Evolutionary conservation across 2,888 invertebrate genomes (phyloP), one percentile per base, ranked within the genome.

Genomic region (Drosophila affinis): DNA sequence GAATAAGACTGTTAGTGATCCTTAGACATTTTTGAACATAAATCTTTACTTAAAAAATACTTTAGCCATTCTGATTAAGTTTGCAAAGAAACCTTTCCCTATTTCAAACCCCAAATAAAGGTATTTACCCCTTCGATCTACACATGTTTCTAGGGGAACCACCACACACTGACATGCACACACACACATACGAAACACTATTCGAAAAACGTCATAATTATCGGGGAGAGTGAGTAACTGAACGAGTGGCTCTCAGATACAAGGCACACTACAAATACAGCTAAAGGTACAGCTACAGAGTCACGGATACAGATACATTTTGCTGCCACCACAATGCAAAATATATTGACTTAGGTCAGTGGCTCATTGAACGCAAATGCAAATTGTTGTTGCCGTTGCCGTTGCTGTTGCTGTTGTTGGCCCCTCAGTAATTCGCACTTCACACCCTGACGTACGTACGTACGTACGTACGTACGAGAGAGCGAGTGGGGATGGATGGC

Each of bases 311-410:
- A 24, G 51, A 60, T 54, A 79, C 76, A 72, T 65, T 60, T 57
- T 55, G 57, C 65, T 68, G 68, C 60, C 51, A 61, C 83, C 86
- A 80, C 88, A 88, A 86, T 88, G 87, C 88, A 88, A 88, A 89
- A 77, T 80, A 74, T 84, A 83, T 90, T 90, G 90, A 71, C 91
- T 81, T 84, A 90, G 90, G 90, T 90, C 90, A 91, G 91, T 90
- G 91, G 91, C 91, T 90, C 91, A 90, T 90, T 91, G 90, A 90
- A 90, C 90, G 87, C 87, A 87, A 83, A 89, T 90, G 91, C 90
- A 88, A 90, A 91, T 88, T 88, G 85, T 87, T 84, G 72, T 73
- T 78, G 71, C 54, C 74, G 59, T 61, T 69, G 79, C 21, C 21
- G 21, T 88, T 88, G 85, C 84, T 81, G 72, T 73, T 78, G 71